Evolutionary conservation across 2,797 vertebrate genomes (phyloP), one percentile per base, ranked within the genome.

Genomic region (Lepus townsendii): DNA sequence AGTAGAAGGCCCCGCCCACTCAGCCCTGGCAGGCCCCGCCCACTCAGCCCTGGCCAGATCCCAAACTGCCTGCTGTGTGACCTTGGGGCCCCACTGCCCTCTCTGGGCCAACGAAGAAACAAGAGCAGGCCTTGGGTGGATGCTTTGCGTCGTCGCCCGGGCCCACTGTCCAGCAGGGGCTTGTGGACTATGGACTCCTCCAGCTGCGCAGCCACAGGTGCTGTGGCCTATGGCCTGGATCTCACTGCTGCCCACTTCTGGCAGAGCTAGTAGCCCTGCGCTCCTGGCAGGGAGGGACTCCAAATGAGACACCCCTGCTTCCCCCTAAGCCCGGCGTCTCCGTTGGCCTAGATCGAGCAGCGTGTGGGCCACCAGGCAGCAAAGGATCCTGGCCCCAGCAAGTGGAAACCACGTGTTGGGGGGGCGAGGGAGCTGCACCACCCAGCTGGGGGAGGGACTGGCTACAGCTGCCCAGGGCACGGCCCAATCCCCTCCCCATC

Each of bases 21-120:
- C n/a, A 11, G 30, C 78, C 62, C 30, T 27, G 26, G 24, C 6
- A 24, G n/a, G 2, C 16, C 50, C 4, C 1, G 30, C 22, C 7
- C 7, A 47, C 57, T 76, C n/a, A 11, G 30, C 83, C 62, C 30
- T 27, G 60, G 38, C 30, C 38, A 11, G 8, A 20, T 65, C 47
- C 1, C 63, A 26, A 3, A 0, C 10, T 7, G 7, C 38, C 82
- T 76, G 57, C 79, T 72, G 38, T 89, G 94, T 47, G 76, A 77
- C 82, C n/a, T 22, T n/a, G 24, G 71, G 71, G 63, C 68, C 32
- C 27, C 22, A 1, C 66, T 38, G 26, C 32, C 3, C 1, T 57
- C 66, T 96, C 75, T 38, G 68, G 87, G 78, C 84, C 24, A 83
- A 50, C 50, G 50, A 32, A 72, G 32, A 50, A 54, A 32, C 75